These are phyloP conservation scores for Odontothrips loti DNA, from an alignment of 2,888 invertebrate species.

Conservation along the genomic window DNA sequence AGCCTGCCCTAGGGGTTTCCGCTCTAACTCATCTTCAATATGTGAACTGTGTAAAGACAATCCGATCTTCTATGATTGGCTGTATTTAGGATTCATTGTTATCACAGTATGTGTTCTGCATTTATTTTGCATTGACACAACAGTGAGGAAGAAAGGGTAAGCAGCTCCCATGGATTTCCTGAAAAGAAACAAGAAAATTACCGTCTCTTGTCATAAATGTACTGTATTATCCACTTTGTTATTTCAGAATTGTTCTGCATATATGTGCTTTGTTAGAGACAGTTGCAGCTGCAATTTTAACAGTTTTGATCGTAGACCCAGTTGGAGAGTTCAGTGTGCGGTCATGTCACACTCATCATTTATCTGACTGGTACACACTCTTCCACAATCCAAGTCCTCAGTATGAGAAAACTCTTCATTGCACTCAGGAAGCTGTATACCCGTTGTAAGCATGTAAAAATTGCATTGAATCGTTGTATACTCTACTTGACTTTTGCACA, in stretches of 20 bases:
- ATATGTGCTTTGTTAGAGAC: conserved; percentile 80
- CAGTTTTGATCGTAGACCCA: conserved; percentile 78
- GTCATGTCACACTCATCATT: conserved; percentile 71
- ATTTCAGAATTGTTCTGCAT: conserved; percentile 59
- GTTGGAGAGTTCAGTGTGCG: conserved; percentile 68
- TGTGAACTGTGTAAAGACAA: conserved; percentile 71
- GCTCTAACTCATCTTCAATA: conserved; percentile 66
- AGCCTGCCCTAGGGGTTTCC: conserved; percentile 77
- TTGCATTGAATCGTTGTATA: conserved; percentile 12
- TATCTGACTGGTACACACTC: conserved; percentile 96
- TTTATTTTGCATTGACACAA: conserved; percentile 85
- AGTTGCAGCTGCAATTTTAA: conserved; percentile 65
- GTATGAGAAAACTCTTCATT: conserved; percentile 81
- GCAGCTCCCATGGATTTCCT: neutral
- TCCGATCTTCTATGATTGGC: conserved; percentile 84
- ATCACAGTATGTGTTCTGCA: conserved; percentile 81
- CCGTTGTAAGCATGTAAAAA: conserved; percentile 73
- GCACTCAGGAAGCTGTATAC: conserved; percentile 97
- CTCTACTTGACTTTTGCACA: neutral
- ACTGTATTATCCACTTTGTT: neutral
- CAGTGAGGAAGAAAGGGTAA: conserved; percentile 54
- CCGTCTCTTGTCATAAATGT: conserved; percentile 32
- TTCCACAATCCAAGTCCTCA: conserved; percentile 91
- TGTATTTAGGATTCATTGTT: conserved; percentile 92
- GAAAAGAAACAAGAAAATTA: neutral